Evolutionary conservation across 2,113 vertebrate species (phyloP), one percentile per base, ranked within the genome.

Genomic region (Verasper variegatus): DNA sequence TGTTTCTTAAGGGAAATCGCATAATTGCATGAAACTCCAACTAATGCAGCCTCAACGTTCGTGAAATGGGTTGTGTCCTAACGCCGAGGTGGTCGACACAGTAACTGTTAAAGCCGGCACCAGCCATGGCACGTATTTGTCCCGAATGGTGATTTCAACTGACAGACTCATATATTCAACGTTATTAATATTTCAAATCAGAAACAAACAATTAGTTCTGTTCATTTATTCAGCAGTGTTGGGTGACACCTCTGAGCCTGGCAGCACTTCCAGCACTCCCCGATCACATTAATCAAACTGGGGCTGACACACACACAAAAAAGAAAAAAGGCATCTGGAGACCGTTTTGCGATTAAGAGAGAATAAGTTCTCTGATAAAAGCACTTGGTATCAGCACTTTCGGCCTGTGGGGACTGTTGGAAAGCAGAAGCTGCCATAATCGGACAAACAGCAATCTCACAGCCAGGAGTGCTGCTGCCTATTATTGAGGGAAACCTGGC

Each of bases 241-340:
- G 76, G 71, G 81, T 88, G 87, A 84, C 88, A 88, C 75, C 84
- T 83, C 82, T 18, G 79, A 82, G 91, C 75, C 81, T 58, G 61
- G 89, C 89, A 83, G 86, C 77, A 71, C 81, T 89, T 79, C 76
- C 86, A 88, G 83, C 63, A 21, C 81, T 88, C 86, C 86, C 87
- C 37, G 62, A 90, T 86, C 89, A 84, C 90, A 94, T 94, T 92
- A 94, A 93, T 94, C 92, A 94, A 90, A 86, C 86, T 27, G 76
- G 65, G 76, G 87, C 91, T 89, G 84, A 92, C 90, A 78, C 52
- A 12, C 75, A 71, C 79, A 55, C 81, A 78, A 62, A 86, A 82
- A 58, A 20, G 18, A 49, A 68, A 86, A 84, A 58, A 74, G 74
- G 84, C 88, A 78, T 86, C 83, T 78, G 67, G 87, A 92, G 89